A percentile compares a stretch with the other conserved stretches of the same genome.
These are phyloP conservation scores for Stenopsyche tienmushanensis DNA, from an alignment of 1,140 invertebrate species.

Conservation along the genomic window DNA sequence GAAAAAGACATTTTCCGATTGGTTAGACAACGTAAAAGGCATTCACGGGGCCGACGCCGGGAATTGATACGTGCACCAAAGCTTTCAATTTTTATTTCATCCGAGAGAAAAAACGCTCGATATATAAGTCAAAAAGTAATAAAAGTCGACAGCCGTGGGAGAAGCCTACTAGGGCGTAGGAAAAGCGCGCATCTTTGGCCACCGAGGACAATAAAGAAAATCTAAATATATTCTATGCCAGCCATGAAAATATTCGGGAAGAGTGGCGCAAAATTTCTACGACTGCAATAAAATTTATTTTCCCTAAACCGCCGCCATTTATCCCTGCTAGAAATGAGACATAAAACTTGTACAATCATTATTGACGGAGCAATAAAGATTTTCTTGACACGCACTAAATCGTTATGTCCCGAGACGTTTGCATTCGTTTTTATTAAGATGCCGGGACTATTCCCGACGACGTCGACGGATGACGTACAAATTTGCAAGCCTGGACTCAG, in stretches of 20 bases:
- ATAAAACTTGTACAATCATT: slow-evolving; percentile 18
- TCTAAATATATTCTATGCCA: slow-evolving; percentile 7
- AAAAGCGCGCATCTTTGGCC: background rate
- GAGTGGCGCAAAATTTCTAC: background rate
- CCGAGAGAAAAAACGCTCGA: background rate
- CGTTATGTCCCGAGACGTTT: background rate
- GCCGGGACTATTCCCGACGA: too few species aligned
- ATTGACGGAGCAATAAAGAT: slow-evolving; percentile 17
- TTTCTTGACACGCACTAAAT: slow-evolving; percentile 14
- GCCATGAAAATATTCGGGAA: background rate
- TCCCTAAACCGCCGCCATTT: slow-evolving; percentile 12
- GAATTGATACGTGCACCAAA: background rate
- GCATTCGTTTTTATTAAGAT: background rate
- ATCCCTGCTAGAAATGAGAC: slow-evolving; percentile 6
- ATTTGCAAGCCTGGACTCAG: too few species aligned
- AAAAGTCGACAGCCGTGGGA: background rate
- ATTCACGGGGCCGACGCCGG: background rate
- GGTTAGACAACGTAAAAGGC: background rate
- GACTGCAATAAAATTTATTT: slow-evolving; percentile 16
- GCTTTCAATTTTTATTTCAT: slow-evolving; percentile 5
- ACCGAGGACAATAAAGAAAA: background rate
- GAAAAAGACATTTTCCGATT: background rate
- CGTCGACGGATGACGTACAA: too few species aligned
- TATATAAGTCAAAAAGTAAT: slow-evolving; percentile 7
- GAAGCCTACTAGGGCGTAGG: background rate